Evolutionary conservation across 2,888 invertebrate species (phyloP).

Genomic region (Pteria penguin): DNA sequence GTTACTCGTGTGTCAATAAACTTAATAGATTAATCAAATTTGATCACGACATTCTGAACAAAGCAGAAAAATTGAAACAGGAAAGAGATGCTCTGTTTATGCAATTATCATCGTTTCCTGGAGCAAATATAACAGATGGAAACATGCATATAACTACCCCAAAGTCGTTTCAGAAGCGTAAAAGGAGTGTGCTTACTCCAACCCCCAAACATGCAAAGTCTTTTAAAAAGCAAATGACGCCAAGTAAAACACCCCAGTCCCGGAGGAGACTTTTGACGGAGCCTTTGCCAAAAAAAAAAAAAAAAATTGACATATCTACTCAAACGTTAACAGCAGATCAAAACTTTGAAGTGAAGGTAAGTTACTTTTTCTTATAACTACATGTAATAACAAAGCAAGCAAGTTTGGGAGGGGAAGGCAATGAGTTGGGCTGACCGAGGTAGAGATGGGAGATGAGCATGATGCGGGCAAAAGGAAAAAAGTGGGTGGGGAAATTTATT

Average conservation of each 20-base stretch:
- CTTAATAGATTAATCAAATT: neutral
- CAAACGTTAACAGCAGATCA: neutral
- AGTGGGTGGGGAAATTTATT: no score
- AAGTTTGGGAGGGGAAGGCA: no score
- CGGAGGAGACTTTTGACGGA: neutral
- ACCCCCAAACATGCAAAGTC: neutral
- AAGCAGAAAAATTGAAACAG: neutral
- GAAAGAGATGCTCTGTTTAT: neutral
- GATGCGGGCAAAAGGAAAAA: no score
- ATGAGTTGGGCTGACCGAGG: no score
- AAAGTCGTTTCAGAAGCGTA: neutral
- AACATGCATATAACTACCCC: neutral
- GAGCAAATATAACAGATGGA: neutral
- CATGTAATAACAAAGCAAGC: no score
- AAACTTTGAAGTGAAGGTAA: neutral
- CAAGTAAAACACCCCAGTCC: neutral
- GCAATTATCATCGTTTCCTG: neutral
- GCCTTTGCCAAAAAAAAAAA: neutral
- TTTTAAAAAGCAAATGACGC: neutral
- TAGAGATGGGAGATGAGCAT: no score
- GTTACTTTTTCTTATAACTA: no score
- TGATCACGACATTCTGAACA: neutral
- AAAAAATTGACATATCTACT: neutral
- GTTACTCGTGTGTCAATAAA: neutral
- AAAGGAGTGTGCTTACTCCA: neutral